Conservation (phyloP, 2,888 invertebrate species). For the Carpatolechia fugitivella region DNA sequence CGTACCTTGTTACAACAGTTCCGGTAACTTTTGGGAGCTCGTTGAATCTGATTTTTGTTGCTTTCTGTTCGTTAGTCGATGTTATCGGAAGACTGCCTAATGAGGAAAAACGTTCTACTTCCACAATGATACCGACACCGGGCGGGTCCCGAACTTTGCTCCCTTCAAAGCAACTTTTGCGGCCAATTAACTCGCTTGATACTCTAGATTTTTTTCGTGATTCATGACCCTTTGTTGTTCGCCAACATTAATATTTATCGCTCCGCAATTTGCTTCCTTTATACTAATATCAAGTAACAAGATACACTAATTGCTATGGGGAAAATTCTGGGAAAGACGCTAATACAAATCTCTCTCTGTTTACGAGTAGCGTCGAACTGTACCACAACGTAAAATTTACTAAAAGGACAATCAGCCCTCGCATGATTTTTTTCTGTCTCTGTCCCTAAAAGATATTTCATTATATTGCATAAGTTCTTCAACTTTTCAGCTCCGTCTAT, state of each 20-base stretch:
- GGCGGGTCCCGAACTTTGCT: slow-evolving; percentile 42
- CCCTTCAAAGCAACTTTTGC: slow-evolving; percentile 43
- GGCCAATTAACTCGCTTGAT: slow-evolving; percentile 51
- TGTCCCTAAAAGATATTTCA: too few species aligned
- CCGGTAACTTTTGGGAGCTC: slow-evolving; percentile 1
- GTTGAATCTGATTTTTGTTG: slow-evolving; percentile 27
- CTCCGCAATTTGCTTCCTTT: slow-evolving; percentile 12
- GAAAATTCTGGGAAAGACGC: background rate
- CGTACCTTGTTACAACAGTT: slow-evolving; percentile 15
- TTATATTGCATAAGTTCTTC: too few species aligned
- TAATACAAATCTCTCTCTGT: too few species aligned
- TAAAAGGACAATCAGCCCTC: too few species aligned
- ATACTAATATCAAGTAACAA: slow-evolving; percentile 2
- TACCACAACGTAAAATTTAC: too few species aligned
- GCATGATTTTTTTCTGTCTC: too few species aligned
- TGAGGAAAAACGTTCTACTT: slow-evolving; percentile 56
- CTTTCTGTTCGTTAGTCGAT: slow-evolving; percentile 47
- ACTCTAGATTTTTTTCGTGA: slow-evolving; percentile 42
- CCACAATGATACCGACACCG: slow-evolving; percentile 33
- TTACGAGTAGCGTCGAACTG: too few species aligned
- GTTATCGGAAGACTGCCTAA: slow-evolving; percentile 48
- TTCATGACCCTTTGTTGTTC: slow-evolving; percentile 33
- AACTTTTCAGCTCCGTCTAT: too few species aligned
- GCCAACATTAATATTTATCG: slow-evolving; percentile 28
- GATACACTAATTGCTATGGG: slow-evolving; percentile 14